These are phyloP conservation scores for Papilio elwesi DNA, from an alignment of 2,888 invertebrate genomes.

Conservation along the genomic window DNA sequence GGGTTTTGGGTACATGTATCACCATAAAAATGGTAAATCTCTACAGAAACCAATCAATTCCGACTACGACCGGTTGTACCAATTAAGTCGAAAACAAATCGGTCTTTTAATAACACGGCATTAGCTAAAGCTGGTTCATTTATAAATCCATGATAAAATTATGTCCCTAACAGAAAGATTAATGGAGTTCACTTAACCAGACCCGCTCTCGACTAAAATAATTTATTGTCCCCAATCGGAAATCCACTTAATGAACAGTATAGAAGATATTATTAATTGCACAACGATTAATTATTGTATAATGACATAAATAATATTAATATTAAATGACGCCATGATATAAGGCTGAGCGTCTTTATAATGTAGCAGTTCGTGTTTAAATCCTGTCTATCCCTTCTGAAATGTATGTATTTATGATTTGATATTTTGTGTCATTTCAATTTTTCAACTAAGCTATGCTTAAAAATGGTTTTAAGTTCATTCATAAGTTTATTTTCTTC, in stretches of 20 bases:
- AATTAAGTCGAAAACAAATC: not conserved
- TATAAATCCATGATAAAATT: constrained; percentile 29
- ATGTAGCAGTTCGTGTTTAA: no score
- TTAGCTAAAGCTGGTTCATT: constrained; percentile 21
- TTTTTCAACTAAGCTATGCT: no score
- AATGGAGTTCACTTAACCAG: constrained; percentile 21
- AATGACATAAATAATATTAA: not conserved
- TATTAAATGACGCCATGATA: no score
- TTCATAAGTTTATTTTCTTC: no score
- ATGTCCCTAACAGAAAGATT: constrained; percentile 21
- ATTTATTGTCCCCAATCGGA: constrained; percentile 23
- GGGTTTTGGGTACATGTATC: no score
- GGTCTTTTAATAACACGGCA: not conserved
- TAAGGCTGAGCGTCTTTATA: no score
- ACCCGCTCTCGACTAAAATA: constrained; percentile 12
- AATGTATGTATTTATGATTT: no score
- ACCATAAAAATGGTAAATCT: no score
- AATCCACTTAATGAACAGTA: constrained; percentile 16
- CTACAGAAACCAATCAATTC: not conserved
- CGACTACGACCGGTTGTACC: not conserved
- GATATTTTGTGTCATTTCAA: no score
- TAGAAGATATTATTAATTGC: not conserved
- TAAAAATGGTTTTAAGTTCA: no score
- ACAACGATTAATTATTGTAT: not conserved
- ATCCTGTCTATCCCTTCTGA: no score